Percentiles rank a stretch among this genome's conserved stretches.
These are phyloP conservation scores for Sepioteuthis lessoniana DNA, from an alignment of 2,888 invertebrate genomes.

Conservation along the genomic window DNA sequence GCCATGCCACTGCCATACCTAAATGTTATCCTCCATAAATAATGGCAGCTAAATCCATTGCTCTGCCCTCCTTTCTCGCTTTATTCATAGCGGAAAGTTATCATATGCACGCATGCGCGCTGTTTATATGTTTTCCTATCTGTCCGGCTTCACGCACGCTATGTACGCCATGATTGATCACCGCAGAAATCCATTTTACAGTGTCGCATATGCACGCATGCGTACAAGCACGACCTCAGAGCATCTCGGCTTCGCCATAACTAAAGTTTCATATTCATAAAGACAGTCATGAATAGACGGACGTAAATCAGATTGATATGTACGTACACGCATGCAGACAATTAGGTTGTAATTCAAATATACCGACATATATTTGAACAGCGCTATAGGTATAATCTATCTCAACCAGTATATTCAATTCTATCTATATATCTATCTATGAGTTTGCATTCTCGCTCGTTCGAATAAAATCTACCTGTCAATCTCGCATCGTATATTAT, in stretches of 20 bases:
- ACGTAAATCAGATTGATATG: background rate
- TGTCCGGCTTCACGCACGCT: background rate
- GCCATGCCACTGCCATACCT: background rate
- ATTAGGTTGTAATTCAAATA: slow-evolving; percentile 21
- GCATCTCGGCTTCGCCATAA: background rate
- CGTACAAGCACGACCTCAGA: background rate
- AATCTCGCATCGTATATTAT: too few relatives aligned
- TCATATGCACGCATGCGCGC: slow-evolving; percentile 17
- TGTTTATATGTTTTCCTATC: slow-evolving; percentile 20
- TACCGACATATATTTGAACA: background rate
- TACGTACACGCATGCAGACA: slow-evolving; percentile 17
- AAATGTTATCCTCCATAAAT: slow-evolving; percentile 33
- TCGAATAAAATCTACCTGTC: too few relatives aligned
- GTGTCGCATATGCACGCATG: slow-evolving; percentile 33
- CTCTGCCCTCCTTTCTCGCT: background rate
- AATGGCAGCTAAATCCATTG: background rate
- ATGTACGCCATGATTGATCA: slow-evolving; percentile 33
- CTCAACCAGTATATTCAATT: background rate
- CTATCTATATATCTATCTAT: background rate
- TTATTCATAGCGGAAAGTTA: background rate
- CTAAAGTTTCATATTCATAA: slow-evolving; percentile 33
- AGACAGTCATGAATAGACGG: slow-evolving; percentile 20
- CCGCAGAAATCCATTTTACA: background rate
- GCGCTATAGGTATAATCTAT: background rate
- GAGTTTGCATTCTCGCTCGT: too few relatives aligned